Evolutionary conservation across 2,113 vertebrate genomes (phyloP).

Genomic region (Aptenodytes patagonicus): DNA sequence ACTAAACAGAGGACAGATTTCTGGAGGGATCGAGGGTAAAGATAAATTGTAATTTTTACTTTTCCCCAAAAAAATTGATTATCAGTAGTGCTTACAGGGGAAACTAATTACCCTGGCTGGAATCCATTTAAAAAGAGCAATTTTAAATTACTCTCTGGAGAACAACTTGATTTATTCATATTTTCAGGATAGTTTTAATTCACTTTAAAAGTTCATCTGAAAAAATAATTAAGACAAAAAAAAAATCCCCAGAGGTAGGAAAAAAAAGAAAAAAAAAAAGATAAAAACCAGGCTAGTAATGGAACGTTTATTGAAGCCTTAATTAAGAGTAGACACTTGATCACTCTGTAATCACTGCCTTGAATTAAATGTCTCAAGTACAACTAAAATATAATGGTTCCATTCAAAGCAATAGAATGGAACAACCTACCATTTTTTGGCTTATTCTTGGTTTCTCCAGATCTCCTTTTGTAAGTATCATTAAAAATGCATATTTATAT

Average conservation of each 20-base stretch:
- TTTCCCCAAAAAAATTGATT: neutral
- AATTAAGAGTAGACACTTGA: conserved; percentile 5
- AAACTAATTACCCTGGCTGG: neutral
- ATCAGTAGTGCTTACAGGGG: neutral
- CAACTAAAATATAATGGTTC: neutral
- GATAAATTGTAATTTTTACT: neutral
- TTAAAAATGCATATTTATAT: conserved; percentile 1
- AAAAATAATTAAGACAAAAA: neutral
- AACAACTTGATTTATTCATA: neutral
- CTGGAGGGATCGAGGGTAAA: neutral
- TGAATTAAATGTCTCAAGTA: neutral
- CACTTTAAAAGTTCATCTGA: neutral
- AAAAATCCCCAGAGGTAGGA: neutral
- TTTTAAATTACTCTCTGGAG: neutral
- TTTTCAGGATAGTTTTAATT: neutral
- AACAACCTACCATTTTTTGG: neutral
- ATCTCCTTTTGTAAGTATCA: neutral
- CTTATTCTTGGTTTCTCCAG: neutral
- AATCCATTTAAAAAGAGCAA: neutral
- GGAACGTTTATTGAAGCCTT: neutral
- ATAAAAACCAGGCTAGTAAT: neutral
- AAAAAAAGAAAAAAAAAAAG: neutral
- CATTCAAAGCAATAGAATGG: neutral
- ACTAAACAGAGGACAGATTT: neutral
- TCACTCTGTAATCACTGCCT: neutral